These are phyloP conservation scores for Holacanthella duospinosa DNA, from an alignment of 2,888 invertebrate genomes.

Conservation along the genomic window DNA sequence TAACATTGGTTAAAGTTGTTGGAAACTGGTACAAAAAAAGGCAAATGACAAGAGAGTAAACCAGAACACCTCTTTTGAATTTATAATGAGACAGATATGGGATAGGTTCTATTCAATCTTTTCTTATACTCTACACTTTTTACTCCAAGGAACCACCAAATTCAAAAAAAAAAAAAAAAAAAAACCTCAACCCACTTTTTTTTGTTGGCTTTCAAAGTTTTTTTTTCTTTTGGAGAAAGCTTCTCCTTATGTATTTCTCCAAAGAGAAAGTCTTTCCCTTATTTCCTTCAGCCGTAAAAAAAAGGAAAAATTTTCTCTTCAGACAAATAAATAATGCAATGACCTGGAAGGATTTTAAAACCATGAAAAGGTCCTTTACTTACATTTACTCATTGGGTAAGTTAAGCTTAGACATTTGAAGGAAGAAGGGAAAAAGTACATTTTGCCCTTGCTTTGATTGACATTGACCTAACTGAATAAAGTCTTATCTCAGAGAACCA, in stretches of 20 bases:
- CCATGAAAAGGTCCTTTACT: too few species aligned
- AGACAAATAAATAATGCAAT: too few species aligned
- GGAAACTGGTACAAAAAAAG: too few species aligned
- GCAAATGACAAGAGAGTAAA: conserved; percentile 19
- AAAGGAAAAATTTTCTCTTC: neutral
- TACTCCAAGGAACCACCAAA: neutral
- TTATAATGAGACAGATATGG: conserved; percentile 23
- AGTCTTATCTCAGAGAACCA: conserved; percentile 8
- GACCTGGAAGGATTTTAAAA: too few species aligned
- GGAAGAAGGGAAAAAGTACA: too few species aligned
- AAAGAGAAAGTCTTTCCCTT: neutral
- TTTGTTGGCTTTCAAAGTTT: neutral
- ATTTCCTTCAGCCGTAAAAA: neutral
- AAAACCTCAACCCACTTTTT: neutral
- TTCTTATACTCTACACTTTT: neutral
- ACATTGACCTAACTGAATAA: neutral
- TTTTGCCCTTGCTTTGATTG: neutral
- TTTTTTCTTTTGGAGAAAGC: too few species aligned
- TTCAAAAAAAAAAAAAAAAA: neutral
- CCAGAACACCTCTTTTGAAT: conserved; percentile 26
- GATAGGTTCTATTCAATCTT: conserved; percentile 13
- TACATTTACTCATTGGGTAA: too few species aligned
- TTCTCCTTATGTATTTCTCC: too few species aligned
- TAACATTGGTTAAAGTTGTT: too few species aligned
- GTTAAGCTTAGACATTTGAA: too few species aligned